Evolutionary conservation across 2,888 invertebrate genomes (phyloP).

Genomic region (Stenotaenia linearis): DNA sequence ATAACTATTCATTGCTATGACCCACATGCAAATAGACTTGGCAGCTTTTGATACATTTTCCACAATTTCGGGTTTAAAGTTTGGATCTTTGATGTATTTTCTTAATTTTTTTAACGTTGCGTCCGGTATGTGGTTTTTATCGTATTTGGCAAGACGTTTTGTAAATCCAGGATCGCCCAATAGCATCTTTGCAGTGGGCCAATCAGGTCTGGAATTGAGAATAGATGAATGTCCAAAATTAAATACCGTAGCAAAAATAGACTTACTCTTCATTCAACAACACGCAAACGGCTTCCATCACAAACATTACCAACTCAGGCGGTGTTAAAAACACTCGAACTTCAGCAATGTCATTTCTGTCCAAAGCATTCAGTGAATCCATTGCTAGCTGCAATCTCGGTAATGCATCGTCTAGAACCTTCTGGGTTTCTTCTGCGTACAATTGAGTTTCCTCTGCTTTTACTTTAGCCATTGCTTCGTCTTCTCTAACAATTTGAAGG

Average conservation of each 20-base stretch:
- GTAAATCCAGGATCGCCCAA: conserved; percentile 78
- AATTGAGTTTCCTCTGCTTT: conserved; percentile 81
- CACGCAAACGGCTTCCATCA: conserved; percentile 87
- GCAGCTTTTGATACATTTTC: conserved; percentile 82
- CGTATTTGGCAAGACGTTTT: conserved; percentile 72
- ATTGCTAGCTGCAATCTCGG: conserved; percentile 51
- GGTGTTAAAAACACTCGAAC: conserved; percentile 82
- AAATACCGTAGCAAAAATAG: too few species aligned
- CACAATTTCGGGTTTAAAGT: conserved; percentile 76
- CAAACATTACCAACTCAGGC: conserved; percentile 75
- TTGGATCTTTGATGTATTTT: conserved; percentile 73
- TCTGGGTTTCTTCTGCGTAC: conserved; percentile 71
- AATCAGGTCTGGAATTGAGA: conserved; percentile 72
- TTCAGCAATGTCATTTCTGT: conserved; percentile 86
- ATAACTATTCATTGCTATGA: conserved; percentile 70
- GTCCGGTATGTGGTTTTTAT: conserved; percentile 80
- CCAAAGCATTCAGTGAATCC: conserved; percentile 73
- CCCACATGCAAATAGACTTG: conserved; percentile 87
- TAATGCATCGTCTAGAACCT: conserved; percentile 37
- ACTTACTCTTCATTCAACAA: conserved; percentile 74
- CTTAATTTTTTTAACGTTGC: conserved; percentile 69
- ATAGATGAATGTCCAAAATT: too few species aligned
- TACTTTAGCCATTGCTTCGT: conserved; percentile 77
- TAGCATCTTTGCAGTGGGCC: conserved; percentile 74
- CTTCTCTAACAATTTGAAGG: conserved; percentile 63